Evolutionary conservation across 2,888 invertebrate genomes (phyloP).

Genomic region (Candidula unifasciata): DNA sequence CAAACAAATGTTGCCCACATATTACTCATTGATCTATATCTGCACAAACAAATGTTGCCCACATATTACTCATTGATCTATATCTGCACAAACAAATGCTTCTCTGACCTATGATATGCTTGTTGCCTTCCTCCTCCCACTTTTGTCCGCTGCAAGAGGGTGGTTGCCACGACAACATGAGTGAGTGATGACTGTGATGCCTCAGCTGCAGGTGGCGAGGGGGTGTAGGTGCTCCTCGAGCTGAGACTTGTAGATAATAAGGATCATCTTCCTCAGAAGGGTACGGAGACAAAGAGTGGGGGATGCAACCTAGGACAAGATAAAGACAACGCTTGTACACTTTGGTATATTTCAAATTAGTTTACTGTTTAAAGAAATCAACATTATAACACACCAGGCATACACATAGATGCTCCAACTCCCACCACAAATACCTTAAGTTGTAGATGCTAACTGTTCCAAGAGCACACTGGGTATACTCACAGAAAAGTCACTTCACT

Average conservation of each 20-base stretch:
- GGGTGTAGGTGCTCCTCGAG: slow-evolving; percentile 72
- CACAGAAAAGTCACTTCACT: too few relatives aligned
- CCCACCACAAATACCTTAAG: too few relatives aligned
- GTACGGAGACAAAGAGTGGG: slow-evolving; percentile 71
- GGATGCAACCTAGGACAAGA: slow-evolving; percentile 63
- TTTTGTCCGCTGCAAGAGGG: slow-evolving; percentile 57
- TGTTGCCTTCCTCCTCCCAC: slow-evolving; percentile 55
- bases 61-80: not conserved
- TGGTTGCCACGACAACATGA: slow-evolving; percentile 70
- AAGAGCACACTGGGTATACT: too few relatives aligned
- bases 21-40: too few relatives aligned
- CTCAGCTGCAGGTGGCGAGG: slow-evolving; percentile 68
- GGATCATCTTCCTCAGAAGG: slow-evolving; percentile 70
- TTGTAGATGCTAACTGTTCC: too few relatives aligned
- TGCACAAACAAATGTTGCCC: too few relatives aligned
- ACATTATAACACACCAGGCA: too few relatives aligned
- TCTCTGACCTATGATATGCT: slow-evolving; percentile 67
- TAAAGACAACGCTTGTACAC: not conserved
- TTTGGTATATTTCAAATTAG: too few relatives aligned
- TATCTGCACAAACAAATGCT: not conserved
- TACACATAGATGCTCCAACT: too few relatives aligned
- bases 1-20: not conserved
- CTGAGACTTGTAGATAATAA: slow-evolving; percentile 66
- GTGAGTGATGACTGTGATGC: slow-evolving; percentile 64
- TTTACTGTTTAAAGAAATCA: too few relatives aligned